Conservation (phyloP, 2,888 invertebrate genomes). For the Ischnura elegans region DNA sequence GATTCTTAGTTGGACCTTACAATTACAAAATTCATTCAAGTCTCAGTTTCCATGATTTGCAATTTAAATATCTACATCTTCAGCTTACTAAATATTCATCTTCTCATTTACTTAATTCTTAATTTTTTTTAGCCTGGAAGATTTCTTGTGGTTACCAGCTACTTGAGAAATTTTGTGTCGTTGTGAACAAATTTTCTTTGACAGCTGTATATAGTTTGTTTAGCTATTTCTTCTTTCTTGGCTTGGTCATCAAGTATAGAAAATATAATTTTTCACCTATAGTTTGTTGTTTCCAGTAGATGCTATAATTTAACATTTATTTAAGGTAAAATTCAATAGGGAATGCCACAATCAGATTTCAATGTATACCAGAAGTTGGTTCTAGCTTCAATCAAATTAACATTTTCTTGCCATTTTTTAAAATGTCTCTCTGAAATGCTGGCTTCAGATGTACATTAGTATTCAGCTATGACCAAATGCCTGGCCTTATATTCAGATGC, state of each 20-base stretch:
- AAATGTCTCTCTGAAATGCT: background rate
- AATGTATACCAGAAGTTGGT: background rate
- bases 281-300: conserved; percentile 4
- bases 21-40: background rate
- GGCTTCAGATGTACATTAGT: background rate
- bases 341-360: conserved; percentile 22
- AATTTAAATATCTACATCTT: background rate
- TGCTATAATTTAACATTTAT: conserved; percentile 9
- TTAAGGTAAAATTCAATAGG: background rate
- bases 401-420: conserved; percentile 30
- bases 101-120: background rate
- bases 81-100: background rate
- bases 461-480: background rate
- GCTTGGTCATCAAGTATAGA: too few species aligned
- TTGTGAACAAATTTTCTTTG: background rate
- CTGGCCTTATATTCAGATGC: background rate
- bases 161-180: background rate
- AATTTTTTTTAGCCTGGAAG: background rate
- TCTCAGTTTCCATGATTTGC: background rate
- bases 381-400: conserved; percentile 27
- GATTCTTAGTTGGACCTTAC: background rate
- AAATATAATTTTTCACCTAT: too few species aligned
- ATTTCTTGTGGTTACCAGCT: background rate
- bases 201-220: background rate
- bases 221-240: background rate